Base-by-base conservation (phyloP, 2,797 vertebrate species). In the Phrynocephalus guinanensis region DNA sequence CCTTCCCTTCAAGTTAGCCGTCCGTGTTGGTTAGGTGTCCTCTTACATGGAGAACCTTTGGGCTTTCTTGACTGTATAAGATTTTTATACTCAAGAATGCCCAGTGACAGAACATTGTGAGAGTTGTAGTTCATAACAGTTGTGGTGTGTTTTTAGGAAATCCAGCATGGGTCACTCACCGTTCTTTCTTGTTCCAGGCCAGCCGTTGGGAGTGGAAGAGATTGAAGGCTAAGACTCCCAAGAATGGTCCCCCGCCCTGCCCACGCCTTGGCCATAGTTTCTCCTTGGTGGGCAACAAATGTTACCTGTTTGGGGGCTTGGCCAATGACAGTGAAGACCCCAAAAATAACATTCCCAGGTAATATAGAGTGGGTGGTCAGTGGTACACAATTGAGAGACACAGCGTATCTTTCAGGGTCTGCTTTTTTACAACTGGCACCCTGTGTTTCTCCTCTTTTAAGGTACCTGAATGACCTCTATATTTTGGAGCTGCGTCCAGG, bases 261-360 rank as follows among this genome's bases (percentile, higher is more conserved):
- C 98, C 98, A 90, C 97, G 98, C 1, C 97, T 99, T 4, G 98
- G 98, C 18, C 98, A 99, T 95, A 99, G 98, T 94, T 99, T 99
- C 95, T 99, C 98, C 3, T 96, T 99, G 30, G 98, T 99, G 95
- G 98, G 98, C 91, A 99, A 98, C 95, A 99, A 99, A 94, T 99
- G 98, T 91, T 99, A 99, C 93, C 95, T 99, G 60, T 99, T 99
- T 73, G 98, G 98, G 90, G 98, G 98, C 73, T 94, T 99, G 88
- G 98, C 98, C 84, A 99, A 99, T 91, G 98, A 99, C 94, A 99
- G 98, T 0, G 98, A 99, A 93, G 98, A 99, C 92, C 98, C 98
- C 87, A 99, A 99, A 96, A 99, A 99, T 96, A 99, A 99, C 98
- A 99, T 99, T 97, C 98, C 98, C 86, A 97, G 98, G 98, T 99